Conservation (phyloP, 2,888 invertebrate species). For the Euzetes globulus region DNA sequence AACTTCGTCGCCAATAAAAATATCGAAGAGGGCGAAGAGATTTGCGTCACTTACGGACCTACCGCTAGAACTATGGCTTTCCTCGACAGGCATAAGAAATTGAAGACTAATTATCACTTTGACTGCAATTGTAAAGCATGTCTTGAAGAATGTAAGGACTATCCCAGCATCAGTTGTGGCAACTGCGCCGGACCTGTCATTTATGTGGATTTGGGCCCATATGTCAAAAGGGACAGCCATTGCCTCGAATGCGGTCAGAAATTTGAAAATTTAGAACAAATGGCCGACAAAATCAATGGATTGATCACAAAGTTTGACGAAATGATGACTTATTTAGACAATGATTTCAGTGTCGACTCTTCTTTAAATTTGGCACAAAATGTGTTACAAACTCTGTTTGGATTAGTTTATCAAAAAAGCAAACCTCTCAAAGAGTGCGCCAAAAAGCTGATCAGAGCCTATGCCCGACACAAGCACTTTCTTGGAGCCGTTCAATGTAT, state of each 20-base stretch:
- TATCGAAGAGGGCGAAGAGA: constrained; percentile 31
- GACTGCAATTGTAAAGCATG: constrained; percentile 33
- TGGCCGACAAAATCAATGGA: not conserved
- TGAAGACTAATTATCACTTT: constrained; percentile 26
- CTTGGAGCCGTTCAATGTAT: not conserved
- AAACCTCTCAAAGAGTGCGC: not conserved
- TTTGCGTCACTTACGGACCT: constrained; percentile 36
- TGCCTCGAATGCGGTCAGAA: not conserved
- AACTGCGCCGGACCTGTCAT: constrained; percentile 8
- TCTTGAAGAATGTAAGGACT: not conserved
- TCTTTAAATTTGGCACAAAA: not conserved
- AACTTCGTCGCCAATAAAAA: not conserved
- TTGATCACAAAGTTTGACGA: not conserved
- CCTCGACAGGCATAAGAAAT: constrained; percentile 20
- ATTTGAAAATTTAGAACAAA: not conserved
- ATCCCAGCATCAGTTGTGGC: not conserved
- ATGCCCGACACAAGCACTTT: not conserved
- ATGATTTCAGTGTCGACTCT: not conserved
- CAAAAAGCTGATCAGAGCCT: not conserved
- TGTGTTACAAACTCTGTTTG: not conserved
- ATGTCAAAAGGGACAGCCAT: not conserved
- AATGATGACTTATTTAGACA: not conserved
- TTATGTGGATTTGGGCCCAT: not conserved
- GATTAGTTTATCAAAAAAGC: not conserved
- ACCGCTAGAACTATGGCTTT: not conserved